A percentile compares a stretch with the other conserved stretches of the same genome.
These are phyloP conservation scores for Tapirus indicus DNA, from an alignment of 2,797 vertebrate genomes.

Conservation along the genomic window DNA sequence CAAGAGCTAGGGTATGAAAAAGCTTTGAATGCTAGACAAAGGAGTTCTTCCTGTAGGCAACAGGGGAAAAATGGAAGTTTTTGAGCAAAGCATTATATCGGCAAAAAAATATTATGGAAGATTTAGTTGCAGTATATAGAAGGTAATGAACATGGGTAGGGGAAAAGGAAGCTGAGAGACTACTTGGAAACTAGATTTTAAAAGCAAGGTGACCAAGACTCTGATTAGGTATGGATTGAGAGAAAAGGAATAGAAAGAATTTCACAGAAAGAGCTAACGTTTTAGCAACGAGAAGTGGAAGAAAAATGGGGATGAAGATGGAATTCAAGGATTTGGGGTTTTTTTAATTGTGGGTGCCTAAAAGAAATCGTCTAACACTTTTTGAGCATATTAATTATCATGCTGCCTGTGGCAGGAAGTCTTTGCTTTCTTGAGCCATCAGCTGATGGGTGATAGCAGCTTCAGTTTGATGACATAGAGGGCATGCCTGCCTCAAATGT, in stretches of 20 bases:
- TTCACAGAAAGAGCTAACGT: slow-evolving; percentile 26
- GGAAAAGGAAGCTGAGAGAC: background rate
- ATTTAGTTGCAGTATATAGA: background rate
- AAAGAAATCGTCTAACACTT: slow-evolving; percentile 1
- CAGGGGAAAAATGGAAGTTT: background rate
- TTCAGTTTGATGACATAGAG: background rate
- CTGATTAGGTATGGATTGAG: background rate
- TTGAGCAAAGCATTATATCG: background rate
- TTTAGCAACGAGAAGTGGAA: slow-evolving; percentile 2
- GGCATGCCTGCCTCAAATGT: background rate
- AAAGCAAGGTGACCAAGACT: slow-evolving; percentile 22
- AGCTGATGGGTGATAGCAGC: background rate
- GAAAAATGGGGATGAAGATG: background rate
- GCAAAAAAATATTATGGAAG: background rate
- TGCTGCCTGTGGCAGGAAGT: background rate
- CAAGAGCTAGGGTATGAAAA: slow-evolving; percentile 44
- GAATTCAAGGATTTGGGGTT: background rate
- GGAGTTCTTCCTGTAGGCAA: background rate
- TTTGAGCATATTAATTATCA: background rate
- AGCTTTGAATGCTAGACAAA: background rate
- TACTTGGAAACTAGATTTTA: slow-evolving; percentile 46
- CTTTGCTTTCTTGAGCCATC: background rate
- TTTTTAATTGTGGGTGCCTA: background rate
- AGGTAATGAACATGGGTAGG: background rate
- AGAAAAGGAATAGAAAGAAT: background rate